phyloP scores from a whole-genome alignment of 1,140 invertebrate genomes.

The Pseudachorutes palmiensis region DNA sequence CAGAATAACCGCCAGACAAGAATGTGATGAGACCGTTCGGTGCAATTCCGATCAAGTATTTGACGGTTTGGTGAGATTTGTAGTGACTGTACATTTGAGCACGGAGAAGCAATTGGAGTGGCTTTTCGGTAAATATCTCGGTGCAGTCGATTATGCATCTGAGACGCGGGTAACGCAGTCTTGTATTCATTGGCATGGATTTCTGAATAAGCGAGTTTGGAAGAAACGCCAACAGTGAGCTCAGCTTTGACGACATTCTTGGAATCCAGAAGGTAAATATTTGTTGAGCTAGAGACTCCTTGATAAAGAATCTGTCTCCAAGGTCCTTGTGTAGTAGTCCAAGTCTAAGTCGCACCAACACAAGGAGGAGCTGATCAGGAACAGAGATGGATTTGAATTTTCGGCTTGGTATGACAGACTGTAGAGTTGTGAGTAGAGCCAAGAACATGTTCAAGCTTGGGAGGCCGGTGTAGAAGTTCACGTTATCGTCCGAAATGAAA shows the following conservation, averaged over 20 bases:
- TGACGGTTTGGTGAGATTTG: slow-evolving; percentile 17
- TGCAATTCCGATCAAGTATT: slow-evolving; percentile 40
- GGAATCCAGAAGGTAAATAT: neutral
- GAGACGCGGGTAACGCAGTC: neutral
- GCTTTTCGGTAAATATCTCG: neutral
- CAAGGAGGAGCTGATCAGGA: neutral
- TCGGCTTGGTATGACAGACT: neutral
- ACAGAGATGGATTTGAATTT: neutral
- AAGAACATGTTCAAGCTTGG: neutral
- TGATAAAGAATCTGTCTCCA: neutral
- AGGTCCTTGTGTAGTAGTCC: neutral
- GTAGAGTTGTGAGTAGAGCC: neutral
- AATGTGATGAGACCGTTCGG: slow-evolving; percentile 40
- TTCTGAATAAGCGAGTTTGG: neutral
- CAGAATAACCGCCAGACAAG: slow-evolving; percentile 39
- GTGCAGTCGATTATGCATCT: neutral
- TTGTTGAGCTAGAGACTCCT: neutral
- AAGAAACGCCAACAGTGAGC: neutral
- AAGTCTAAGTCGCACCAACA: neutral
- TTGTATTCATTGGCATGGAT: neutral
- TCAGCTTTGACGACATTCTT: neutral
- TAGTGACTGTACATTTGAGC: neutral
- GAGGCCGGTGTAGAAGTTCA: neutral
- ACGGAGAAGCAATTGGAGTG: neutral
- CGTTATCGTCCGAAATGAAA: neutral